Conservation (phyloP, 2,888 invertebrate species). For the Yponomeuta plumbellus region DNA sequence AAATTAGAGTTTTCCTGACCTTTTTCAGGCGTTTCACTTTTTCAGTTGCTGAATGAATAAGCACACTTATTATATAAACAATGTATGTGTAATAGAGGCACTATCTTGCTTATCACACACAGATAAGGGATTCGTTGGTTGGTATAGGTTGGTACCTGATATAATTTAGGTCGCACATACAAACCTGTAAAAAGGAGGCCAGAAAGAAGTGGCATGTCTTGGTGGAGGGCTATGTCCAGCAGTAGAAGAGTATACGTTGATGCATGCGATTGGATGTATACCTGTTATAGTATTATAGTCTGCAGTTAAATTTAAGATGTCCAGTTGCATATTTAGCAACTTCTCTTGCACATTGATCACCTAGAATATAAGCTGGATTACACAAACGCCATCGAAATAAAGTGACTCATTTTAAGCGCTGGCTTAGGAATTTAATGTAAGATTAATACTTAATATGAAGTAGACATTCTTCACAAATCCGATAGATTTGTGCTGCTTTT, state of each 20-base stretch:
- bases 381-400: background rate
- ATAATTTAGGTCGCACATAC: slow-evolving; percentile 60
- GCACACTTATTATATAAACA: background rate
- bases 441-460: too few species aligned
- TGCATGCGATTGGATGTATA: slow-evolving; percentile 22
- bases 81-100: slow-evolving; percentile 35
- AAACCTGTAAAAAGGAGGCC: slow-evolving; percentile 19
- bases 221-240: too few species aligned
- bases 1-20: background rate
- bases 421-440: too few species aligned
- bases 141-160: slow-evolving; percentile 35
- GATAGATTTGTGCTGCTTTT: too few species aligned
- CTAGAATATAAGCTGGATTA: background rate
- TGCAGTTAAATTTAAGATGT: slow-evolving; percentile 6
- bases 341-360: background rate
- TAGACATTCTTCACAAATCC: too few species aligned
- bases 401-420: background rate
- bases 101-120: slow-evolving; percentile 65
- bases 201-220: too few species aligned
- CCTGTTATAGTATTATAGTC: slow-evolving; percentile 40
- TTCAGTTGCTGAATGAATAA: background rate
- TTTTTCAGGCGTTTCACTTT: background rate
- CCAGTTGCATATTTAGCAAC: background rate
- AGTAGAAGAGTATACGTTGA: too few species aligned
- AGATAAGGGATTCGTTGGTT: slow-evolving; percentile 49